phyloP scores from a whole-genome alignment of 2,113 vertebrate genomes.

The Odobenus rosmarus region DNA sequence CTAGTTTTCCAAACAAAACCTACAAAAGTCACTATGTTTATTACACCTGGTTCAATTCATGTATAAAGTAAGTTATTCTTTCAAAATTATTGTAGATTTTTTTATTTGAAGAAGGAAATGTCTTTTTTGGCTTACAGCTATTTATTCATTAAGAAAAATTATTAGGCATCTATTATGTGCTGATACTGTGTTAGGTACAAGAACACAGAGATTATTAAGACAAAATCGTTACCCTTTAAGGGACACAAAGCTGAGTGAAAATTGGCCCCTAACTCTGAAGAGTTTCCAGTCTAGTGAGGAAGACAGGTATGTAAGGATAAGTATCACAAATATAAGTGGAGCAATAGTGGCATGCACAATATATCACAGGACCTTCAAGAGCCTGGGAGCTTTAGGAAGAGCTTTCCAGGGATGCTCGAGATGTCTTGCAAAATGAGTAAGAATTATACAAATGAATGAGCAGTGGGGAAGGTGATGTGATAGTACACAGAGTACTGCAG shows the following conservation, averaged over 20 bases:
- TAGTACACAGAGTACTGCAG: not conserved
- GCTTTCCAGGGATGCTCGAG: not conserved
- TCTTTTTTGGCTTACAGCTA: not conserved
- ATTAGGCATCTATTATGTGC: not conserved
- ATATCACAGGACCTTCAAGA: not conserved
- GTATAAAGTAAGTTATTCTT: not conserved
- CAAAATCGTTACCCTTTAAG: not conserved
- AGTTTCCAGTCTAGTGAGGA: not conserved
- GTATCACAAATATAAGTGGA: not conserved
- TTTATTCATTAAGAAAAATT: slow-evolving; percentile 5
- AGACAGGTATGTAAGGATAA: not conserved
- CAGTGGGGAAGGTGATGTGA: rapidly evolving
- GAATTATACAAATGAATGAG: not conserved
- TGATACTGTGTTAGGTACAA: not conserved
- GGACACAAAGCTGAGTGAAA: not conserved
- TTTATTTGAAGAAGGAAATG: not conserved
- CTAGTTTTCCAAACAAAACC: not conserved
- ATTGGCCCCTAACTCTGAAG: not conserved
- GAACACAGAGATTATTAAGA: not conserved
- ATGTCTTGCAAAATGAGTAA: not conserved
- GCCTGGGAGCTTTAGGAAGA: not conserved
- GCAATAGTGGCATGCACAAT: not conserved
- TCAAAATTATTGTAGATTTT: not conserved
- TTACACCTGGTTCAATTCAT: not conserved
- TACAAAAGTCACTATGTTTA: not conserved